Evolutionary conservation across 2,888 invertebrate genomes (phyloP).

Genomic region (Dorcus hopei): DNA sequence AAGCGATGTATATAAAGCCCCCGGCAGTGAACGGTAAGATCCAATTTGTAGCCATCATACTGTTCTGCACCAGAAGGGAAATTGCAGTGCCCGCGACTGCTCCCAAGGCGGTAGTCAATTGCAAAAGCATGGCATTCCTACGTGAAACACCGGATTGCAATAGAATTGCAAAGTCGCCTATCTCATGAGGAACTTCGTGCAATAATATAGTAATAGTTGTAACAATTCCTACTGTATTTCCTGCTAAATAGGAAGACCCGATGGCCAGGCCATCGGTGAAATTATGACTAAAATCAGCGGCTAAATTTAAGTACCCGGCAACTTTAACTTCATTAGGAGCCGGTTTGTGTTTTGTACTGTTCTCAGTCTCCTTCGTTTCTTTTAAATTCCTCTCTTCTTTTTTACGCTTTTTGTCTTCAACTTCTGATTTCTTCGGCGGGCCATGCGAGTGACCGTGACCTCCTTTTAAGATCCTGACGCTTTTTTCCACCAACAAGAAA

Average conservation of each 20-base stretch:
- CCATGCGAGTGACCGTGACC: conserved; percentile 75
- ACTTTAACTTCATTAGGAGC: conserved; percentile 64
- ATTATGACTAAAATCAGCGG: conserved; percentile 98
- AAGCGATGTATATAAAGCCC: conserved; percentile 99
- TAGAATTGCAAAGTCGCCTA: conserved; percentile 98
- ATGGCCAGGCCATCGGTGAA: conserved; percentile 99
- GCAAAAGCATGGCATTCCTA: conserved; percentile 91
- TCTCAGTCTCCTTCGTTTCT: conserved; percentile 17
- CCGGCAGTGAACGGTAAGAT: conserved; percentile 97
- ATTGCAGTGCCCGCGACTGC: conserved; percentile 90
- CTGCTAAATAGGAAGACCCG: conserved; percentile 94
- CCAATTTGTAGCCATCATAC: conserved; percentile 72
- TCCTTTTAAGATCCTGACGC: conserved; percentile 82
- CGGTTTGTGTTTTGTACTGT: conserved; percentile 40
- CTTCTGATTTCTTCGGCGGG: conserved; percentile 11
- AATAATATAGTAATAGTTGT: conserved; percentile 95
- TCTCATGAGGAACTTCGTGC: conserved; percentile 99
- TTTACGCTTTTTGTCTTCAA: conserved; percentile 21
- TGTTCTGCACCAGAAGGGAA: conserved; percentile 74
- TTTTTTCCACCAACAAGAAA: conserved; percentile 91
- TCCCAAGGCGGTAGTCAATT: conserved; percentile 91
- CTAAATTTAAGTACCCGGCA: conserved; percentile 92
- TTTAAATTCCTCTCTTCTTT: conserved; percentile 27
- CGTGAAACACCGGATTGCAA: conserved; percentile 95
- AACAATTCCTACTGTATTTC: conserved; percentile 79